Conservation (phyloP, 2,888 invertebrate genomes). For the Galerucella nymphaeae region DNA sequence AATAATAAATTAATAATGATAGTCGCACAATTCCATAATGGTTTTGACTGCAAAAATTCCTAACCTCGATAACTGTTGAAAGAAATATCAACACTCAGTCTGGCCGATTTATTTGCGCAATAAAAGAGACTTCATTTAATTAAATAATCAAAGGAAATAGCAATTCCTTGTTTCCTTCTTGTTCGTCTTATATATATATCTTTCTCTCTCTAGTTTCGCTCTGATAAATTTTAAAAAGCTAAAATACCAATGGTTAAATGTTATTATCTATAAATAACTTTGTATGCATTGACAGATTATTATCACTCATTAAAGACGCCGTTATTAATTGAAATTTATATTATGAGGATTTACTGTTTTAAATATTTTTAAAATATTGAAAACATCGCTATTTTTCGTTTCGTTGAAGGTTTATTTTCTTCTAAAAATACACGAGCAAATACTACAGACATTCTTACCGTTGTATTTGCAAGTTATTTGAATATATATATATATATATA, state of each 20-base stretch:
- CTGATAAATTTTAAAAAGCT: slow-evolving; percentile 8
- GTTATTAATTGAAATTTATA: background rate
- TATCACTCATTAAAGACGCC: background rate
- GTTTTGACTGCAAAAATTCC: background rate
- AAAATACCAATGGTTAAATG: slow-evolving; percentile 7
- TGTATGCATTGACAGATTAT: background rate
- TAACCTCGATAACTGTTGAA: background rate
- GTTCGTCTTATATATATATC: background rate
- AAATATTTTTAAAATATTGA: background rate
- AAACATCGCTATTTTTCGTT: background rate
- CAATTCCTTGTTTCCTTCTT: background rate
- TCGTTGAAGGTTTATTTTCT: background rate
- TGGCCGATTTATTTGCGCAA: background rate
- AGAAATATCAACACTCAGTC: background rate
- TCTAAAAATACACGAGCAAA: background rate
- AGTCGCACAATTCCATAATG: background rate
- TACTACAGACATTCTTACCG: too few relatives aligned
- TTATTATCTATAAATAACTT: slow-evolving; percentile 2
- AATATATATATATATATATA: too few relatives aligned
- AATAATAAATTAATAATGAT: background rate
- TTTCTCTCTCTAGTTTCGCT: background rate
- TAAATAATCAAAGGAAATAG: slow-evolving; percentile 7
- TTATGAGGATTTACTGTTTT: background rate
- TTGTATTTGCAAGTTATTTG: too few relatives aligned
- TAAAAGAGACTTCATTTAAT: slow-evolving; percentile 8